A percentile compares a stretch with the other conserved stretches of the same genome.
Evolutionary conservation across 2,797 vertebrate genomes (phyloP).

Genomic region (Catostomus latipinnis): DNA sequence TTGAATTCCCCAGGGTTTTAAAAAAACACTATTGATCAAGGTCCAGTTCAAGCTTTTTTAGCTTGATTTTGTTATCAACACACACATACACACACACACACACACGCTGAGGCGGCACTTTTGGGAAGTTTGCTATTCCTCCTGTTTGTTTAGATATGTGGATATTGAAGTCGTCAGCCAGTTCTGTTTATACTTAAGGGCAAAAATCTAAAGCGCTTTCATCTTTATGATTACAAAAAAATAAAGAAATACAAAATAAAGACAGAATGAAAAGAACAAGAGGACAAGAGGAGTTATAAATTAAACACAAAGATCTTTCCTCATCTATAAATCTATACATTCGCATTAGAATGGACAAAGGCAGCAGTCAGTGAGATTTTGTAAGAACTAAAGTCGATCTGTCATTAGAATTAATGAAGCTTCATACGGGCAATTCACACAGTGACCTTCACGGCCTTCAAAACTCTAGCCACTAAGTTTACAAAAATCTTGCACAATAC

Average conservation of each 20-base stretch:
- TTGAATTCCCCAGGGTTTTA: no score
- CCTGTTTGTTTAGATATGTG: slow-evolving; percentile 57
- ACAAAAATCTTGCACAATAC: no score
- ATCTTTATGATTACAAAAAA: slow-evolving; percentile 39
- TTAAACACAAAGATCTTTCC: slow-evolving; percentile 46
- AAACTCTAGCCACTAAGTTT: not conserved
- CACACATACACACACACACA: slow-evolving; percentile 11
- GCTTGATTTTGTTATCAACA: no score
- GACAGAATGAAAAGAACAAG: slow-evolving; percentile 11
- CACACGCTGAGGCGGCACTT: slow-evolving; percentile 43
- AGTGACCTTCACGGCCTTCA: not conserved
- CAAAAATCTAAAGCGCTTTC: slow-evolving; percentile 59
- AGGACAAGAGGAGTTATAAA: slow-evolving; percentile 29
- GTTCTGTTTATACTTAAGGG: slow-evolving; percentile 74
- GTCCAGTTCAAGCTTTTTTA: no score
- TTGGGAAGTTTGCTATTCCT: slow-evolving; percentile 21
- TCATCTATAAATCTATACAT: slow-evolving; percentile 34
- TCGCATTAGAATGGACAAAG: slow-evolving; percentile 17
- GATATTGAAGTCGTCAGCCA: slow-evolving; percentile 77
- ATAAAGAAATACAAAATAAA: not conserved
- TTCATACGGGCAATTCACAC: not conserved
- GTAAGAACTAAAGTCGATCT: not conserved
- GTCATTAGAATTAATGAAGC: not conserved
- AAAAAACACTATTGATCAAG: no score
- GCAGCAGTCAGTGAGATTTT: no score